Conservation (phyloP, 92 coral and sea anemone genomes). For the Porites cylindrica region DNA sequence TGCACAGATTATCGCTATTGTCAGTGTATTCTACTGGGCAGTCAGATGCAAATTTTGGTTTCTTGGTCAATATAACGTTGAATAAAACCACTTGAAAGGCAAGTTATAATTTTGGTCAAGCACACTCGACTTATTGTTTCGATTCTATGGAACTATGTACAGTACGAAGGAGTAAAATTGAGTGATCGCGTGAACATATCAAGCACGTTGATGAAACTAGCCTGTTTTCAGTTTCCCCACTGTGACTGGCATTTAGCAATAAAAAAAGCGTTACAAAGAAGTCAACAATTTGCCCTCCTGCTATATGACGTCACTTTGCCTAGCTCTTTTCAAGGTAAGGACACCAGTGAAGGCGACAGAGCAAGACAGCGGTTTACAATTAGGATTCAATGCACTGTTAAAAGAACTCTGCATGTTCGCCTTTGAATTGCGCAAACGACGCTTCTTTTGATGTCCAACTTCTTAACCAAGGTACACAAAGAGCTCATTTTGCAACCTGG, state of each 20-base stretch:
- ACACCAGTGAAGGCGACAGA: constrained; percentile 2
- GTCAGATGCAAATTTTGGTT: constrained; percentile 46
- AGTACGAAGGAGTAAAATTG: background rate
- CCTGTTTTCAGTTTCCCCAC: constrained; percentile 27
- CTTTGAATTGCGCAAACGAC: background rate
- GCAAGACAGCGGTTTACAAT: background rate
- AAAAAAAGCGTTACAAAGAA: constrained; percentile 33
- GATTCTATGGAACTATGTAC: background rate
- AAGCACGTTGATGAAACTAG: background rate
- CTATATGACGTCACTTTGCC: constrained; percentile 33
- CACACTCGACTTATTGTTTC: constrained; percentile 11
- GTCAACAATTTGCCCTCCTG: constrained; percentile 33
- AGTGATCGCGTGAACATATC: background rate
- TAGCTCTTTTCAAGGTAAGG: constrained; percentile 7
- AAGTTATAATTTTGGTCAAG: constrained; percentile 10
- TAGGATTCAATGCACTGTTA: background rate
- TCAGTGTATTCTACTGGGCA: constrained; percentile 3
- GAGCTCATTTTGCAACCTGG: background rate
- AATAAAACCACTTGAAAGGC: constrained; percentile 20
- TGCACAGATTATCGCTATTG: constrained; percentile 21
- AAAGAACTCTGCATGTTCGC: background rate
- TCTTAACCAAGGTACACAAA: no score
- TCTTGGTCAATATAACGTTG: constrained; percentile 14
- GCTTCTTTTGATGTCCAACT: no score
- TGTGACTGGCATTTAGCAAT: constrained; percentile 46